Evolutionary conservation across 2,797 vertebrate species (phyloP).

Genomic region (Pelobates cultripes): DNA sequence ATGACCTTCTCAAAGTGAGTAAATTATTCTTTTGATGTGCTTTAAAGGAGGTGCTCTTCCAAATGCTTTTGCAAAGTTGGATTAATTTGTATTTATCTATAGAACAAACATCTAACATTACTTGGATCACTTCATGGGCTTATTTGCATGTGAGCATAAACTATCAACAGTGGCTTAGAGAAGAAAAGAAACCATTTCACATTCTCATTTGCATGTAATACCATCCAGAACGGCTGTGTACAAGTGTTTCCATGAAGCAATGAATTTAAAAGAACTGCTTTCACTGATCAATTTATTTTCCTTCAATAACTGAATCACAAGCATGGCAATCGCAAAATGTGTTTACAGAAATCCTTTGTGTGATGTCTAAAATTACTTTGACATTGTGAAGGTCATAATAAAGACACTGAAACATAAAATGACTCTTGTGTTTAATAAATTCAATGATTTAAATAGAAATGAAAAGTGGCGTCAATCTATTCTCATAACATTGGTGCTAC

Average conservation of each 20-base stretch:
- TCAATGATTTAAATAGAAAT: no score
- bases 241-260: slow-evolving; percentile 42
- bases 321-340: slow-evolving; percentile 18
- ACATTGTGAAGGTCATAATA: slow-evolving; percentile 39
- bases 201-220: slow-evolving; percentile 55
- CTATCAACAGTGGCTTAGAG: slow-evolving; percentile 33
- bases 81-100: slow-evolving; percentile 55
- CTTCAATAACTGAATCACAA: slow-evolving; percentile 15
- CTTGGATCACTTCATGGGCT: slow-evolving; percentile 43
- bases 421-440: not conserved
- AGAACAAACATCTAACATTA: slow-evolving; percentile 49
- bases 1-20: slow-evolving; percentile 36
- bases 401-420: not conserved
- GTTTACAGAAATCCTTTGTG: slow-evolving; percentile 12
- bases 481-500: no score
- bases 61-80: slow-evolving; percentile 47
- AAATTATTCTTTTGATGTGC: slow-evolving; percentile 47
- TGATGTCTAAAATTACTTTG: slow-evolving; percentile 16
- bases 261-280: slow-evolving; percentile 54
- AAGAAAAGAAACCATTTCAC: slow-evolving; percentile 37
- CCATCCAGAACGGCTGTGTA: slow-evolving; percentile 34
- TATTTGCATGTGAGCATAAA: slow-evolving; percentile 52
- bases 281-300: slow-evolving; percentile 28
- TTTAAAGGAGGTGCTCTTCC: slow-evolving; percentile 42
- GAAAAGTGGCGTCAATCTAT: no score